Evolutionary conservation across 1,140 invertebrate species (phyloP).

Genomic region (Melitaea cinxia): DNA sequence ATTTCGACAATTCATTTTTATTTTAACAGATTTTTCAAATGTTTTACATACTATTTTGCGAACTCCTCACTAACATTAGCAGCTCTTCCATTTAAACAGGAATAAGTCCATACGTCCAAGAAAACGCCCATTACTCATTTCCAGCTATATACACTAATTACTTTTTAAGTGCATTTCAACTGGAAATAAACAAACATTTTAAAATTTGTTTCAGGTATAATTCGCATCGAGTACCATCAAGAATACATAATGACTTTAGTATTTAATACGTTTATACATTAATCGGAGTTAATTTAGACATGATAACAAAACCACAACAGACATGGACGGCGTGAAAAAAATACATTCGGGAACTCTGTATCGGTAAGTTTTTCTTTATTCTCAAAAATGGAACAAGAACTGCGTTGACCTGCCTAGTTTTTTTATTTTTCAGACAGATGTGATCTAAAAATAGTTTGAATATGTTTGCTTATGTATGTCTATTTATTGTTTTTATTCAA

Average conservation of each 20-base stretch:
- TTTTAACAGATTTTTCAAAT: neutral
- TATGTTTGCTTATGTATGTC: conserved; percentile 9
- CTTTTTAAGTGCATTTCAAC: conserved; percentile 20
- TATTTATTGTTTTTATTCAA: conserved; percentile 15
- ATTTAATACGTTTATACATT: conserved; percentile 50
- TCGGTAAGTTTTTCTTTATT: conserved; percentile 61
- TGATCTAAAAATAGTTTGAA: conserved; percentile 38
- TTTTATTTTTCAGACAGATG: conserved; percentile 36
- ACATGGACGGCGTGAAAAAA: conserved; percentile 79
- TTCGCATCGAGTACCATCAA: conserved; percentile 5
- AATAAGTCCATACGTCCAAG: neutral
- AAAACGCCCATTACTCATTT: conserved; percentile 10
- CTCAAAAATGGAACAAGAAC: conserved; percentile 35
- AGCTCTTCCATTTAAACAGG: neutral
- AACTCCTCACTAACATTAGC: neutral
- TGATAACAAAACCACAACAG: conserved; percentile 63
- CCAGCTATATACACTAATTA: conserved; percentile 5
- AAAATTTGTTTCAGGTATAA: conserved; percentile 14
- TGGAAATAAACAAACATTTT: neutral
- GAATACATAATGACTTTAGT: conserved; percentile 54
- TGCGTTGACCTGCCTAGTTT: conserved; percentile 40
- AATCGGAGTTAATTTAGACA: conserved; percentile 54
- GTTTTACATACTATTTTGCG: neutral
- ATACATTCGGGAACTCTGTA: conserved; percentile 76
- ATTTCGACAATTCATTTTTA: no score